Evolutionary conservation across 2,113 vertebrate species (phyloP).

Genomic region (Neoarius graeffei): DNA sequence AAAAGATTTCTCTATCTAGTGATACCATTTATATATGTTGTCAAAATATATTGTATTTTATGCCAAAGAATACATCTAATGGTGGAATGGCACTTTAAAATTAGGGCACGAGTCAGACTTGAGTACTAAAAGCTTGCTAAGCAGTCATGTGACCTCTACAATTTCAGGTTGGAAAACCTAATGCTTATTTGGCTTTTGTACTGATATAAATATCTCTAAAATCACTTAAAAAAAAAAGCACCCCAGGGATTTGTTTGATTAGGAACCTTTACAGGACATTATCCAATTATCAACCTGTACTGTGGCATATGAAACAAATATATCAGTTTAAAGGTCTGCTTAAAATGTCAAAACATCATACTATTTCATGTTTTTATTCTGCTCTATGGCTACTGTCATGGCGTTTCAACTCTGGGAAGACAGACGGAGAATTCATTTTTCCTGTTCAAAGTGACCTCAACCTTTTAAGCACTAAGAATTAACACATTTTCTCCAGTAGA

Average conservation of each 20-base stretch:
- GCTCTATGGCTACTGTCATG: not conserved
- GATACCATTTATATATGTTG: too few relatives aligned
- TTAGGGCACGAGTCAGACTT: too few relatives aligned
- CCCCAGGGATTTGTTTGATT: not conserved
- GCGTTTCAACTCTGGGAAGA: constrained; percentile 1
- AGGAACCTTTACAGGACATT: not conserved
- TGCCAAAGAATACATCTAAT: too few relatives aligned
- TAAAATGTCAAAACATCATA: not conserved
- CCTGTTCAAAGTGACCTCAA: not conserved
- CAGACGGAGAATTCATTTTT: not conserved
- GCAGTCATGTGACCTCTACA: not conserved
- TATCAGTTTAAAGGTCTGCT: not conserved
- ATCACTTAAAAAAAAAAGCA: not conserved
- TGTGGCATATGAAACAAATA: not conserved
- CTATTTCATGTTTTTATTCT: not conserved
- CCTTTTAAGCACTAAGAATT: not conserved
- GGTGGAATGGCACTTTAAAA: too few relatives aligned
- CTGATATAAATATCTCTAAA: not conserved
- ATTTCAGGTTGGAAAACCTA: not conserved
- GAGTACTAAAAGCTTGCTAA: too few relatives aligned
- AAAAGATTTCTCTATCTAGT: too few relatives aligned
- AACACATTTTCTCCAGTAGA: not conserved
- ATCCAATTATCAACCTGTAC: not conserved
- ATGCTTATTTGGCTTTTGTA: not conserved
- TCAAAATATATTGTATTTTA: too few relatives aligned